Evolutionary conservation across 2,113 vertebrate species (phyloP).

Genomic region (Casuarius casuarius): DNA sequence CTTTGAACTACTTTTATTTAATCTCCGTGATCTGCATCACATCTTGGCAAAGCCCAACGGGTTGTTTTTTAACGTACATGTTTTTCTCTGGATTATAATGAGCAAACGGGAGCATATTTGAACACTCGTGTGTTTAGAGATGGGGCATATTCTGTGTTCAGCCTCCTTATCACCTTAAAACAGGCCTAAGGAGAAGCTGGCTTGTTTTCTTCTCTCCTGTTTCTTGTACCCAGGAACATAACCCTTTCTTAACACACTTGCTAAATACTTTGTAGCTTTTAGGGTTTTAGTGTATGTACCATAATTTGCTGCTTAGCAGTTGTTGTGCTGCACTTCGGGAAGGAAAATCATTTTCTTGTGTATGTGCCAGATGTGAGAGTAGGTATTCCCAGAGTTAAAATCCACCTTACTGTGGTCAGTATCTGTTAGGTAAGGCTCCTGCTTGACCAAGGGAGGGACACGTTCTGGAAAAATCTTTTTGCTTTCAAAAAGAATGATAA

Average conservation of each 20-base stretch:
- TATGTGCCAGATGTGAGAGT: neutral
- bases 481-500: neutral
- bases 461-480: neutral
- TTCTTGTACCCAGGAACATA: neutral
- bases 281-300: neutral
- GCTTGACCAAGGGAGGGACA: neutral
- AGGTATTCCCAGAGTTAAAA: neutral
- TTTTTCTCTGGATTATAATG: neutral
- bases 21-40: neutral
- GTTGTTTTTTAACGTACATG: accelerated
- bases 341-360: too few species aligned
- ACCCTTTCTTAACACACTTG: neutral
- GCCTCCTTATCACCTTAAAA: neutral
- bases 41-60: neutral
- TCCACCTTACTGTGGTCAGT: neutral
- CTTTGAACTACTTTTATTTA: neutral
- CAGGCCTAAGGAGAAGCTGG: neutral
- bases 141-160: neutral
- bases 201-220: neutral
- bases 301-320: neutral
- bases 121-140: neutral
- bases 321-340: neutral
- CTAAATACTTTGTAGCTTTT: neutral
- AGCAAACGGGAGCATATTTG: neutral
- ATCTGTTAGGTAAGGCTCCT: neutral